Conservation (phyloP, 1,140 invertebrate species). For the Planococcus citri region DNA sequence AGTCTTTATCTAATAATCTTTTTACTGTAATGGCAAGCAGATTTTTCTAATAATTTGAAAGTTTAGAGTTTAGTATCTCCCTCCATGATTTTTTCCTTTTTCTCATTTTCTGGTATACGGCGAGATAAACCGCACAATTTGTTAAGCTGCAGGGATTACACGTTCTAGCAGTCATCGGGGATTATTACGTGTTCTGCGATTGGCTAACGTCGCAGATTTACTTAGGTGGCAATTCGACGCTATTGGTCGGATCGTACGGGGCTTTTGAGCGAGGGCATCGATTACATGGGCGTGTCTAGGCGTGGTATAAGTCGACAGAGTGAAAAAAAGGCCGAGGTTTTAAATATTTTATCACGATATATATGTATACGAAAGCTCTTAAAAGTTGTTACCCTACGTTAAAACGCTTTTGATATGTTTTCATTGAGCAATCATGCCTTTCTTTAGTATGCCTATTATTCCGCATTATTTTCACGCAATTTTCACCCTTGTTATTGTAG, state of each 20-base stretch:
- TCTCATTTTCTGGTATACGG: not conserved
- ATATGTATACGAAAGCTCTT: slow-evolving; percentile 13
- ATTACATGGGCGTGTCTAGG: not conserved
- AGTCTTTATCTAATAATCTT: slow-evolving; percentile 14
- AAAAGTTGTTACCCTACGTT: slow-evolving; percentile 1
- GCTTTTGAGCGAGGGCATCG: not conserved
- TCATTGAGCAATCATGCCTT: slow-evolving; percentile 18
- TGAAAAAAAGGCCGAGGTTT: not conserved
- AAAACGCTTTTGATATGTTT: slow-evolving; percentile 13
- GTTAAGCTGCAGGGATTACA: not conserved
- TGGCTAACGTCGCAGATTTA: not conserved
- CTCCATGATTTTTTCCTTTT: slow-evolving; percentile 9
- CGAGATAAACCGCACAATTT: slow-evolving; percentile 18
- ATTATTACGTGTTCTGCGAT: not conserved
- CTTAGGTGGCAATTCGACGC: not conserved
- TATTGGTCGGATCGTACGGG: not conserved
- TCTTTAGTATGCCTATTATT: slow-evolving; percentile 16
- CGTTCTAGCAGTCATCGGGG: not conserved
- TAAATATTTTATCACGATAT: slow-evolving; percentile 14
- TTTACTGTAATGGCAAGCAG: slow-evolving; percentile 12
- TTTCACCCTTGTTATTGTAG: slow-evolving; percentile 11
- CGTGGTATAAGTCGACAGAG: not conserved
- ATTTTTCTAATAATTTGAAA: slow-evolving; percentile 19
- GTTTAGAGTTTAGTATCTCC: not conserved
- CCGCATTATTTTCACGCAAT: slow-evolving; percentile 15